Percentiles rank a stretch among this genome's conserved stretches.
These are phyloP conservation scores for Neomorphus geoffroyi DNA, from an alignment of 2,797 vertebrate species.

Conservation along the genomic window DNA sequence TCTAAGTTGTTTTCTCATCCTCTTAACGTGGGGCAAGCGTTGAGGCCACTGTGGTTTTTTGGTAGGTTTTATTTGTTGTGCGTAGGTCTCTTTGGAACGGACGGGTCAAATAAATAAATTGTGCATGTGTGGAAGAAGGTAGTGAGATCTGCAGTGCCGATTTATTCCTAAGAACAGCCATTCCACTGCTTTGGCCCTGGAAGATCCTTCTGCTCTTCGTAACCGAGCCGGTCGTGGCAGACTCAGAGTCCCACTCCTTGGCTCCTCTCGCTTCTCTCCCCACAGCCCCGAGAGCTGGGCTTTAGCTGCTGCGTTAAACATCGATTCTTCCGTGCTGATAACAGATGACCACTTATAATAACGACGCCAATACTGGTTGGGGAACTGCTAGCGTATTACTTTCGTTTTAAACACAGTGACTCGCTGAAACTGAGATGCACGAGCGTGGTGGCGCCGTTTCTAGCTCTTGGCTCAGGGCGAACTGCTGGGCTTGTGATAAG, in stretches of 20 bases:
- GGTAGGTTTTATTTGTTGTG: not conserved
- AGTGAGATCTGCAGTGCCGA: not conserved
- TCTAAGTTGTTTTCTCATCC: not conserved
- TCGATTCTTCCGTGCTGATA: not conserved
- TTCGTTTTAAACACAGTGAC: not conserved
- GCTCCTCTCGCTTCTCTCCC: not conserved
- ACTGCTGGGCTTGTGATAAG: not conserved
- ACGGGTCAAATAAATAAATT: not conserved
- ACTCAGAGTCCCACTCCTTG: not conserved
- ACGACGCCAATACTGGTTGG: not conserved
- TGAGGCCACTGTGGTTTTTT: not conserved
- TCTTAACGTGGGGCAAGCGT: not conserved
- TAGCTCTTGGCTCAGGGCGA: not conserved
- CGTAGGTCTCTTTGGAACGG: not conserved
- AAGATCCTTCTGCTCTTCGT: not conserved
- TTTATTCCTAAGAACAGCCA: not conserved
- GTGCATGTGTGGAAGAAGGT: not conserved
- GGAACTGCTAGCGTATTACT: not conserved
- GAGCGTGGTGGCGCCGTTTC: not conserved
- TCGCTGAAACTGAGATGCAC: not conserved
- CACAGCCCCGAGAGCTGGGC: not conserved
- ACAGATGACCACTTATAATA: not conserved
- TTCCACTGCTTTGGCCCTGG: not conserved
- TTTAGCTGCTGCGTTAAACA: not conserved
- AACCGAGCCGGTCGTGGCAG: not conserved